Percentiles rank a stretch among this genome's conserved stretches.
phyloP scores from a whole-genome alignment of 2,888 invertebrate genomes.

The Thecophora atra region DNA sequence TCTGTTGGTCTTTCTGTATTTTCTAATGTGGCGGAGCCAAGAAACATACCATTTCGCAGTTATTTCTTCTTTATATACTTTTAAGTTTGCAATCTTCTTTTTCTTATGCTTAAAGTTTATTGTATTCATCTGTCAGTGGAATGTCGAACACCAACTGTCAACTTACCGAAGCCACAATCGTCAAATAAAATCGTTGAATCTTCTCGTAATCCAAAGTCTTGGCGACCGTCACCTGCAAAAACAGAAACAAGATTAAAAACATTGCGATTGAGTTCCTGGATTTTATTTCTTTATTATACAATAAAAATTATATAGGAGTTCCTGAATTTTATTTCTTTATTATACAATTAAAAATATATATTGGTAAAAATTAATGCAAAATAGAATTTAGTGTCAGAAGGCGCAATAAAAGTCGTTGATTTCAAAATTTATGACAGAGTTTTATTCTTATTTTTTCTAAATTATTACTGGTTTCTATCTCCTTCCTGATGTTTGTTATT shows the following conservation, averaged over 20 bases:
- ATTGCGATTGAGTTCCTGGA: not conserved
- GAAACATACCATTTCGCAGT: constrained; percentile 8
- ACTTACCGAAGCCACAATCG: constrained; percentile 88
- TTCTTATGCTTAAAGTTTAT: not conserved
- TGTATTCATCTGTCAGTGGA: constrained; percentile 34
- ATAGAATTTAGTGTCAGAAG: not conserved
- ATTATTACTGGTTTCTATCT: too few relatives aligned
- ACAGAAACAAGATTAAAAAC: not conserved
- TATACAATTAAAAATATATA: not conserved
- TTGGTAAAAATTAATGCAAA: not conserved
- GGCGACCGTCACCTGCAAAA: constrained; percentile 77
- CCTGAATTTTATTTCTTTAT: constrained; percentile 1
- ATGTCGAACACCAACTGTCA: constrained; percentile 39
- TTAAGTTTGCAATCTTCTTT: constrained; percentile 14
- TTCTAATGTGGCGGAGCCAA: constrained; percentile 5
- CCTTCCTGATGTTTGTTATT: too few relatives aligned
- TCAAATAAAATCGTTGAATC: constrained; percentile 86
- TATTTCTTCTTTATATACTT: not conserved
- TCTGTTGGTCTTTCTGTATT: not conserved
- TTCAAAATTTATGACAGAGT: not conserved
- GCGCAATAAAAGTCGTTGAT: not conserved
- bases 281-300: constrained; percentile 11
- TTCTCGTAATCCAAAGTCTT: constrained; percentile 88
- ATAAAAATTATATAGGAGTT: not conserved
- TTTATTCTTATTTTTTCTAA: too few relatives aligned